These are phyloP conservation scores for Phalacrocorax aristotelis DNA, from an alignment of 2,113 vertebrate species.

Conservation along the genomic window DNA sequence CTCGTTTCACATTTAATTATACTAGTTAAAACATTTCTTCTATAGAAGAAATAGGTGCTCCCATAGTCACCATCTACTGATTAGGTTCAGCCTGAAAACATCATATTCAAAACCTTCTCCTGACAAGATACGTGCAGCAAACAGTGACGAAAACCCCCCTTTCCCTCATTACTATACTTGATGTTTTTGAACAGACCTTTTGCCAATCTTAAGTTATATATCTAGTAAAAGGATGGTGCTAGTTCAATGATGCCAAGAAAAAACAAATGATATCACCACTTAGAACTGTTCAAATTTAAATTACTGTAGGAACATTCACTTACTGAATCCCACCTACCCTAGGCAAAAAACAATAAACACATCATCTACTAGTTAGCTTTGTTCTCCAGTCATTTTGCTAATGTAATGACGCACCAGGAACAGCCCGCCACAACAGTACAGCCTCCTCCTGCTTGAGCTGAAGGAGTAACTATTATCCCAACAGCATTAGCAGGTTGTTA, in stretches of 20 bases:
- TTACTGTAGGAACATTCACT: neutral
- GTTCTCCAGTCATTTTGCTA: neutral
- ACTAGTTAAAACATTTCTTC: slow-evolving; percentile 42
- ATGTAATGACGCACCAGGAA: neutral
- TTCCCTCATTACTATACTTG: neutral
- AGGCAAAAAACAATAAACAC: neutral
- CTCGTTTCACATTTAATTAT: slow-evolving; percentile 66
- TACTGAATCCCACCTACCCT: neutral
- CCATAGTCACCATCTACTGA: neutral
- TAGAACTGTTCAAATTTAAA: neutral
- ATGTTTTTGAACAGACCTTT: neutral
- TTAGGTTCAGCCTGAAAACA: neutral
- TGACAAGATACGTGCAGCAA: neutral
- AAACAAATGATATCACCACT: neutral
- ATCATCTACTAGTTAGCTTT: neutral
- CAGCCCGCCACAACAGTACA: neutral
- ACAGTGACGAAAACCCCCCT: neutral
- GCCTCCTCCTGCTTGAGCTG: neutral
- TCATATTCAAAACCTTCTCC: neutral
- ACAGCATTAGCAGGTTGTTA: neutral
- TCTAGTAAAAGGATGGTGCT: neutral
- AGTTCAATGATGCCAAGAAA: neutral
- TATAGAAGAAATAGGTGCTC: neutral
- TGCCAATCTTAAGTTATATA: neutral
- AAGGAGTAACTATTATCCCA: neutral